These are phyloP conservation scores for Lordiphosa collinella DNA, from an alignment of 1,140 invertebrate species.

Conservation along the genomic window DNA sequence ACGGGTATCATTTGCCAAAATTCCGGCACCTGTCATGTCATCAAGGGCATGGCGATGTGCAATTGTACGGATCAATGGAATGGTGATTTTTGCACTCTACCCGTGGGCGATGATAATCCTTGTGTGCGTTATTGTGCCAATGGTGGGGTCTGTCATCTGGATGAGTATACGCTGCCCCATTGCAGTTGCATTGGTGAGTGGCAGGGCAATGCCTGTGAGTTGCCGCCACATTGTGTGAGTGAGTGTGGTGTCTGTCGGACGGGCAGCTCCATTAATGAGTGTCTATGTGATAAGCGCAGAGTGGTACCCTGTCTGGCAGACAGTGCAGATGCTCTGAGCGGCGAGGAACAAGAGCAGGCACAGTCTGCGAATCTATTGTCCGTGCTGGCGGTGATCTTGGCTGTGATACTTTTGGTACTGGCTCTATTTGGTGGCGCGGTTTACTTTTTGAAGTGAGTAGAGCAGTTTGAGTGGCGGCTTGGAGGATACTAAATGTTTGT, in stretches of 20 bases:
- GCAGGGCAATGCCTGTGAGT: slow-evolving; percentile 82
- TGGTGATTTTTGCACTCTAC: slow-evolving; percentile 84
- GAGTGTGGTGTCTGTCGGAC: slow-evolving; percentile 83
- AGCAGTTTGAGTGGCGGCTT: background rate
- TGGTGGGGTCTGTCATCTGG: slow-evolving; percentile 81
- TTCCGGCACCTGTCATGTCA: slow-evolving; percentile 67
- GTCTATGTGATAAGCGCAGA: slow-evolving; percentile 59
- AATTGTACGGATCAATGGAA: slow-evolving; percentile 85
- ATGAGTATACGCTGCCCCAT: slow-evolving; percentile 70
- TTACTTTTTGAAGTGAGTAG: slow-evolving; percentile 70
- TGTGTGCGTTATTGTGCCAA: slow-evolving; percentile 83
- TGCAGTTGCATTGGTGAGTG: slow-evolving; percentile 83
- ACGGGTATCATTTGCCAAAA: slow-evolving; percentile 72
- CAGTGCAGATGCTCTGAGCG: slow-evolving; percentile 61
- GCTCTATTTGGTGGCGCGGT: slow-evolving; percentile 62
- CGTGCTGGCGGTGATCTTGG: slow-evolving; percentile 49
- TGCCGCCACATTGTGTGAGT: slow-evolving; percentile 80
- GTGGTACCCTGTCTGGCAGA: slow-evolving; percentile 66
- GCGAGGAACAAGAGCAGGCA: slow-evolving; percentile 30
- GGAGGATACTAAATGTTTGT: background rate
- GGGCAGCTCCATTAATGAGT: slow-evolving; percentile 79
- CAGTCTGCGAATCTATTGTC: slow-evolving; percentile 53
- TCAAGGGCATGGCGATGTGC: slow-evolving; percentile 80
- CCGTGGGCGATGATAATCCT: slow-evolving; percentile 82
- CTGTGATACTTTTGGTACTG: slow-evolving; percentile 41